Conservation (phyloP, 2,888 invertebrate species). For the Cephus spinipes region DNA sequence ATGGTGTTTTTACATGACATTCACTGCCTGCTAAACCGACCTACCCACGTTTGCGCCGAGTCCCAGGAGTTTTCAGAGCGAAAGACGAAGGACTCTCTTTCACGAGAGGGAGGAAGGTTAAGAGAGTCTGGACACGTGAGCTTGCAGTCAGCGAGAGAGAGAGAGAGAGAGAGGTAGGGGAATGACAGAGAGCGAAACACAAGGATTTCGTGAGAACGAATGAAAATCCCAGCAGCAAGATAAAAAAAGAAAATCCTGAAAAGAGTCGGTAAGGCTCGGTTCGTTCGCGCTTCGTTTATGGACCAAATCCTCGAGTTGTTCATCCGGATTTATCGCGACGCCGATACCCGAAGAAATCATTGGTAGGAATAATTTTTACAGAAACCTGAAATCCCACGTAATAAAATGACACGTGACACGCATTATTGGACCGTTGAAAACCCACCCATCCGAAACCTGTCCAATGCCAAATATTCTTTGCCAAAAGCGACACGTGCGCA, state of each 20-base stretch:
- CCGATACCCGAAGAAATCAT: background rate
- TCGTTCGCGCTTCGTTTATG: background rate
- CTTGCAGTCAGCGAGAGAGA: background rate
- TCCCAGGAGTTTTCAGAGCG: background rate
- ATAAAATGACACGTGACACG: too few species aligned
- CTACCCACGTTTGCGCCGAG: background rate
- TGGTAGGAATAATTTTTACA: too few species aligned
- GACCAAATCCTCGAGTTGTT: background rate
- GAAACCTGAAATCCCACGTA: background rate
- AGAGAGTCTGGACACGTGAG: background rate
- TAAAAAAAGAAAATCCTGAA: background rate
- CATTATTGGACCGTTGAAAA: too few species aligned
- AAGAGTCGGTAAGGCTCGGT: background rate
- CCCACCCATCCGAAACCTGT: too few species aligned
- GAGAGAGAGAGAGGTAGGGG: too few species aligned
- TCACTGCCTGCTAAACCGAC: background rate
- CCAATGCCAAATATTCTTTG: too few species aligned
- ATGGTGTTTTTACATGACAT: constrained; percentile 18
- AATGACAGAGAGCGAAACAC: background rate
- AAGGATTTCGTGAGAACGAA: background rate
- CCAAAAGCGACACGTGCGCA: too few species aligned
- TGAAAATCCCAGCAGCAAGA: background rate
- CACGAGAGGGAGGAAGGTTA: background rate
- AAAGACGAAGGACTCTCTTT: background rate
- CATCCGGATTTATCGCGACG: background rate